Percentiles rank a stretch among this genome's conserved stretches.
Evolutionary conservation across 2,888 invertebrate species (phyloP).

Genomic region (Carterocephalus palaemon): DNA sequence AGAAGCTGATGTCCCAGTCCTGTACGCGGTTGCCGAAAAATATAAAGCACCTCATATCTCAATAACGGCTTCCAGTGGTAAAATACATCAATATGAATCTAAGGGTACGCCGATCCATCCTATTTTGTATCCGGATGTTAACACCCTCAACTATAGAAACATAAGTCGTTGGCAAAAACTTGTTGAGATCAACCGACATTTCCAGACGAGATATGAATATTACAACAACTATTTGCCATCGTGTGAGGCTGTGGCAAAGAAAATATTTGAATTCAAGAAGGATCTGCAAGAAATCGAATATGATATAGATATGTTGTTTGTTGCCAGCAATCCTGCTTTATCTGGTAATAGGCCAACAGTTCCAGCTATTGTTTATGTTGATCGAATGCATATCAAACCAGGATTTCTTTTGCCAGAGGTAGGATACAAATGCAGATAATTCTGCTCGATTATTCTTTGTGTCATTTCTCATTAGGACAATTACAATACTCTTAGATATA

Average conservation of each 20-base stretch:
- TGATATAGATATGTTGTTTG: conserved; percentile 65
- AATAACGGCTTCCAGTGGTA: conserved; percentile 70
- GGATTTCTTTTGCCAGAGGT: conserved; percentile 54
- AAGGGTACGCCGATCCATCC: conserved; percentile 77
- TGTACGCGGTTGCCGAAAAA: conserved; percentile 73
- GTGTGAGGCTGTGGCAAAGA: conserved; percentile 59
- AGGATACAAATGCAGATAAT: conserved; percentile 23
- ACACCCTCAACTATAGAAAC: conserved; percentile 60
- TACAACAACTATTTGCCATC: conserved; percentile 57
- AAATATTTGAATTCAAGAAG: conserved; percentile 55
- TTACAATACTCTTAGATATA: no score
- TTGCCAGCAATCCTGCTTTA: conserved; percentile 59
- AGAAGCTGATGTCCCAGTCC: conserved; percentile 72
- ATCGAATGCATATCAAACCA: conserved; percentile 64
- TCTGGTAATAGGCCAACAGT: conserved; percentile 62
- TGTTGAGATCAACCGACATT: conserved; percentile 51
- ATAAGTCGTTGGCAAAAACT: conserved; percentile 62
- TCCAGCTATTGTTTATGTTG: conserved; percentile 58
- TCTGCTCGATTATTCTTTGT: no score
- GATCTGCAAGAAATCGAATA: conserved; percentile 59
- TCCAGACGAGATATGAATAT: conserved; percentile 57
- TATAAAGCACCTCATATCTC: conserved; percentile 76
- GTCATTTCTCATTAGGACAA: no score
- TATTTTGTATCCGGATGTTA: conserved; percentile 69
- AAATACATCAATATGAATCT: conserved; percentile 66